Conservation (phyloP, 2,888 invertebrate genomes). For the Trichogramma dendrolimi region DNA sequence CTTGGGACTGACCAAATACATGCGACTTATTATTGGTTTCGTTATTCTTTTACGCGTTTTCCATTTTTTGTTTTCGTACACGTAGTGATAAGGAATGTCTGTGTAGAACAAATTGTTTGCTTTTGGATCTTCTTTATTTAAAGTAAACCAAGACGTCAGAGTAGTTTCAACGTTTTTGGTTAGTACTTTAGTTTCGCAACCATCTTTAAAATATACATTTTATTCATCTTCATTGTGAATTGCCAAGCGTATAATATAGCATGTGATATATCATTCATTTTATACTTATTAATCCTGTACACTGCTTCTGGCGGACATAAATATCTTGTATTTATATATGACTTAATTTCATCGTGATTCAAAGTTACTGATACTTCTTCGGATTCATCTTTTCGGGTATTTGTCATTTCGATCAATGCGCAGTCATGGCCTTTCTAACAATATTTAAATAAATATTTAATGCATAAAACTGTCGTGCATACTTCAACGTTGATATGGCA, state of each 20-base stretch:
- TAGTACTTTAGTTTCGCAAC: slow-evolving; percentile 4
- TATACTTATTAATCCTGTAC: slow-evolving; percentile 29
- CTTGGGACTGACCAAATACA: slow-evolving; percentile 16
- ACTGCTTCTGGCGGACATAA: slow-evolving; percentile 30
- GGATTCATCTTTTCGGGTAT: neutral
- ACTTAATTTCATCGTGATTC: slow-evolving; percentile 30
- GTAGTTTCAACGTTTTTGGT: slow-evolving; percentile 10
- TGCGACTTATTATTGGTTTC: slow-evolving; percentile 17
- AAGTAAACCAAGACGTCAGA: slow-evolving; percentile 19
- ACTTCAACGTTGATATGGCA: slow-evolving; percentile 7
- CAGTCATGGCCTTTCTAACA: slow-evolving; percentile 3
- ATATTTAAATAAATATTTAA: slow-evolving; percentile 19
- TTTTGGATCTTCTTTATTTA: slow-evolving; percentile 12
- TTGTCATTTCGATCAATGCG: slow-evolving; percentile 2
- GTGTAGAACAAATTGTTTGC: slow-evolving; percentile 17
- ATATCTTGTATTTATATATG: slow-evolving; percentile 30
- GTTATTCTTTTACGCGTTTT: slow-evolving; percentile 1
- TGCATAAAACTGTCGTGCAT: neutral
- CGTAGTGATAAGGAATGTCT: slow-evolving; percentile 17
- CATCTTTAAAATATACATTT: slow-evolving; percentile 26
- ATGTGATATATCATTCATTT: slow-evolving; percentile 28
- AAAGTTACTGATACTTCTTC: neutral
- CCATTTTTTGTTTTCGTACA: slow-evolving; percentile 12
- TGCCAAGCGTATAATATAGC: slow-evolving; percentile 16
- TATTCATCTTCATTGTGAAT: slow-evolving; percentile 33